Conservation (phyloP, 1,140 invertebrate species). For the Dinothrombium tinctorium region DNA sequence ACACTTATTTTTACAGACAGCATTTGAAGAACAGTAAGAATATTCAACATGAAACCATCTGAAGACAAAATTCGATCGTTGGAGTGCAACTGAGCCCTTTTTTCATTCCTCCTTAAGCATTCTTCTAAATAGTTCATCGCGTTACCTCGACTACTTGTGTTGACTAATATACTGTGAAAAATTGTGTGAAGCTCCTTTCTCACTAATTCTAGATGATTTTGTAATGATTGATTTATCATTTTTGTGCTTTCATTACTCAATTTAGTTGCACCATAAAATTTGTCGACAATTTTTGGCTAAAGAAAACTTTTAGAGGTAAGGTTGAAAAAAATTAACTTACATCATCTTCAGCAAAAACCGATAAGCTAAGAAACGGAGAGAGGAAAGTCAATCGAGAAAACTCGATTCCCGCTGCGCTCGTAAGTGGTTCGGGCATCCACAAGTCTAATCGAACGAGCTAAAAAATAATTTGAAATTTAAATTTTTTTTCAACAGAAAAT, state of each 20-base stretch:
- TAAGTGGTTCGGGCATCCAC: conserved; percentile 42
- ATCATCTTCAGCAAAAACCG: conserved; percentile 78
- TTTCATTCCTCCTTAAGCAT: conserved; percentile 52
- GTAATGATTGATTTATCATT: conserved; percentile 20
- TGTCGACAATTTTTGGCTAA: conserved; percentile 23
- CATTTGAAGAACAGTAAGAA: conserved; percentile 47
- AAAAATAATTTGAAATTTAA: conserved; percentile 1
- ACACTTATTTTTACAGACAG: conserved; percentile 41
- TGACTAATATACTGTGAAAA: conserved; percentile 57
- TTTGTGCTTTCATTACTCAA: conserved; percentile 19
- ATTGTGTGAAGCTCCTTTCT: conserved; percentile 37
- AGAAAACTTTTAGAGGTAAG: not conserved
- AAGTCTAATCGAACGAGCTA: conserved; percentile 31
- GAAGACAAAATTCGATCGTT: conserved; percentile 1
- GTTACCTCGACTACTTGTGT: conserved; percentile 41
- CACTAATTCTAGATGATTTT: conserved; percentile 14
- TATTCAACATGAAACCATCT: conserved; percentile 76
- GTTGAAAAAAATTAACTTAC: conserved; percentile 16
- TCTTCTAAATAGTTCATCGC: conserved; percentile 51
- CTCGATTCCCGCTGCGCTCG: conserved; percentile 48
- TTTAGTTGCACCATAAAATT: conserved; percentile 21
- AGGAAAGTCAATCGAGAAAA: conserved; percentile 54
- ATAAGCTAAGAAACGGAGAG: conserved; percentile 66
- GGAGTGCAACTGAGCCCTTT: conserved; percentile 50
- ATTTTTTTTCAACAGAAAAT: conserved; percentile 14